Evolutionary conservation across 2,888 invertebrate genomes (phyloP).

Genomic region (Mesoligia furuncula): DNA sequence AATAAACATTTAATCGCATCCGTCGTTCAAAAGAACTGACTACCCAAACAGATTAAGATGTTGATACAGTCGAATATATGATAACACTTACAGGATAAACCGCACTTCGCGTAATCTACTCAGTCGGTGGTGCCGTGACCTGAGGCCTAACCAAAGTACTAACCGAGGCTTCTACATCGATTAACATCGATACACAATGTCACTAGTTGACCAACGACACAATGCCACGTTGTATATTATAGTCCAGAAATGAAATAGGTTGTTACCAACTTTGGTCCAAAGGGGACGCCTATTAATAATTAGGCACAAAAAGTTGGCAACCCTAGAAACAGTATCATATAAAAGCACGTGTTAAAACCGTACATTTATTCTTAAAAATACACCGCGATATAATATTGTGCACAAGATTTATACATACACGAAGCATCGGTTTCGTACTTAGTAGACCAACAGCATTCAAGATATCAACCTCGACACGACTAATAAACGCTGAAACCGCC

Average conservation of each 20-base stretch:
- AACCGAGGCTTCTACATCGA: conserved; percentile 27
- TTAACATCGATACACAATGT: not conserved
- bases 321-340: conserved; percentile 8
- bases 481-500: conserved; percentile 60
- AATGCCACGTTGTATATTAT: conserved; percentile 4
- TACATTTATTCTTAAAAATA: conserved; percentile 29
- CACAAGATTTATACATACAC: conserved; percentile 9
- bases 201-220: conserved; percentile 22
- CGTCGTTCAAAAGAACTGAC: conserved; percentile 58
- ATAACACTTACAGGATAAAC: conserved; percentile 54
- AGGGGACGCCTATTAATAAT: conserved; percentile 29
- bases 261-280: conserved; percentile 49
- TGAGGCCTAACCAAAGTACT: conserved; percentile 41
- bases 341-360: conserved; percentile 22
- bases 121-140: conserved; percentile 63
- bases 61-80: conserved; percentile 48
- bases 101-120: conserved; percentile 56
- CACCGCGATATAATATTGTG: conserved; percentile 8
- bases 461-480: conserved; percentile 60
- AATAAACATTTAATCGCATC: conserved; percentile 51
- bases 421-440: conserved; percentile 50
- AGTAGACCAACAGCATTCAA: conserved; percentile 50
- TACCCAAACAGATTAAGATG: conserved; percentile 38
- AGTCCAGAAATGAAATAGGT: not conserved
- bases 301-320: conserved; percentile 52